Base-by-base conservation (phyloP, 2,888 invertebrate species). In the Tipula helvola region DNA sequence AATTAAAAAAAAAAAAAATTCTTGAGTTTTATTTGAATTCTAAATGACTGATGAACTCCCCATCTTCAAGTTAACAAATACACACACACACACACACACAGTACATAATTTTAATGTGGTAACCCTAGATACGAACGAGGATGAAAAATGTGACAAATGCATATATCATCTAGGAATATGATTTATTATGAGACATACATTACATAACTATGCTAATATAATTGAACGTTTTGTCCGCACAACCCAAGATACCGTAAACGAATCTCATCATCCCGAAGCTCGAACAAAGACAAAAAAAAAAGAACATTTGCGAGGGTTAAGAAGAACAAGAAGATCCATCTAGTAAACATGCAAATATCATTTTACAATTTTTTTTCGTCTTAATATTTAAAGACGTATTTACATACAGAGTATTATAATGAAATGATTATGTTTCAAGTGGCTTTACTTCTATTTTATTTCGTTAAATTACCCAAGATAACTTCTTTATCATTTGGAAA, bases 361-460 rank as follows among this genome's bases (percentile, higher is more conserved):
- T 71, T 71, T 71, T 71, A 71, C 71, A 71, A 28, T 71, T 28
- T 71, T 28, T 71, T 71, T 71, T 71, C 28, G 71, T 71, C 71
- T 71, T 71, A 71, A 28, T 71, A 71, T 71, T 71, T 71, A 71
- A 71, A 71, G 71, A 71, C 12, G 71, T 71, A 57, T 13, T 7
- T 28, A 18, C 10, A 71, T 71, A 18, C 28, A 71, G 71, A 71
- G 71, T 71, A 71, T 71, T 71, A 71, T 71, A 71, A 71, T 71
- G 71, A 71, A 71, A 71, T 71, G 71, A 71, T 71, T 71, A 71
- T 71, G 71, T 71, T 71, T 71, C 71, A 71, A 71, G 71, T 71
- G 71, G 71, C 71, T 71, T 71, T 71, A 71, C 28, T 18, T 71
- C 71, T 28, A 16, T 18, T 71, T 18, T 71, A 71, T 71, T 71